These are phyloP conservation scores for Mustela lutreola DNA, from an alignment of 2,113 vertebrate genomes.

Conservation along the genomic window DNA sequence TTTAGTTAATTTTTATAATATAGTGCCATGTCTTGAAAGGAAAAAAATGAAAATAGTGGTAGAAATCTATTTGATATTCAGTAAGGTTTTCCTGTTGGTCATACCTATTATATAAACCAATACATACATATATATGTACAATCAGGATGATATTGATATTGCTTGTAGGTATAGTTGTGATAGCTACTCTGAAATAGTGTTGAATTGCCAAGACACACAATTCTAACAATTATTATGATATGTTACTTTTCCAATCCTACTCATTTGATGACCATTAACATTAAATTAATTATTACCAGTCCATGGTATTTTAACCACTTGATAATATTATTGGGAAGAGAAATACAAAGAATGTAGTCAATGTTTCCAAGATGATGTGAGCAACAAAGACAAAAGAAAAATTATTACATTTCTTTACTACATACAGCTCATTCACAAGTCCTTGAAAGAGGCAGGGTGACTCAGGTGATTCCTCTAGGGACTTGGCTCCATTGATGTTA, in stretches of 20 bases:
- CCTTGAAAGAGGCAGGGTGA: neutral
- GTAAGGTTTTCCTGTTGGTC: neutral
- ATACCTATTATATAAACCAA: neutral
- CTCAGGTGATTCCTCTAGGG: neutral
- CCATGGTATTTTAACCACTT: neutral
- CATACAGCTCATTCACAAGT: neutral
- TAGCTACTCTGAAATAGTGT: neutral
- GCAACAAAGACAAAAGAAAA: neutral
- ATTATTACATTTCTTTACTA: neutral
- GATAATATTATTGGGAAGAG: neutral
- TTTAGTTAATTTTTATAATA: constrained; percentile 9
- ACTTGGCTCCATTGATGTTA: neutral
- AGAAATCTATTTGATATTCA: neutral
- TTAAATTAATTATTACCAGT: neutral
- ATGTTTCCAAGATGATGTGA: neutral
- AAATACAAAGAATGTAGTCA: neutral
- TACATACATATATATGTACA: neutral
- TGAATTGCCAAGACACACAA: neutral
- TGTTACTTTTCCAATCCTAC: neutral
- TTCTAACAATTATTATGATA: neutral
- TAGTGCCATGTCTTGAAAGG: neutral
- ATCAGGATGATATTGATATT: neutral
- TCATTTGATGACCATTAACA: neutral
- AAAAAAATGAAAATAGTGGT: constrained; percentile 2
- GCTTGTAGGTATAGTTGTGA: neutral